Evolutionary conservation across 2,888 invertebrate genomes (phyloP).

Genomic region (Schizaphis graminum): DNA sequence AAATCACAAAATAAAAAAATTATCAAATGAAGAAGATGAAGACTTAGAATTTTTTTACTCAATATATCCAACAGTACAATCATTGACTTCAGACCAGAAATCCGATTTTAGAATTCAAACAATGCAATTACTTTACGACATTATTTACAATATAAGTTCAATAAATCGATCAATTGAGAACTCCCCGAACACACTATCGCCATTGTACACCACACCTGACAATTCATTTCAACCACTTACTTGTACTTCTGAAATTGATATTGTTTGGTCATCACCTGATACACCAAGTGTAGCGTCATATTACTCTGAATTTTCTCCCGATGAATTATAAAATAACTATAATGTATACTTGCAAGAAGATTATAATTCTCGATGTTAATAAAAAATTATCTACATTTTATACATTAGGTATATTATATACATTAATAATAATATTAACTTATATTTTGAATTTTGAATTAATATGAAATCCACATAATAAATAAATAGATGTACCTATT

Average conservation of each 20-base stretch:
- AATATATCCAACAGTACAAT: constrained; percentile 26
- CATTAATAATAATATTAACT: too few relatives aligned
- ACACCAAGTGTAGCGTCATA: neutral
- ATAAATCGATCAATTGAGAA: neutral
- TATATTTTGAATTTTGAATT: too few relatives aligned
- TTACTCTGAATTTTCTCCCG: neutral
- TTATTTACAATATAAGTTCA: neutral
- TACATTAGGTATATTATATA: too few relatives aligned
- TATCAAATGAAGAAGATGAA: neutral
- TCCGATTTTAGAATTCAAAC: constrained; percentile 43
- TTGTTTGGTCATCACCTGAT: constrained; percentile 1
- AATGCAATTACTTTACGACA: constrained; percentile 28
- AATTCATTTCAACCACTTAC: constrained; percentile 18
- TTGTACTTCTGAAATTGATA: constrained; percentile 15
- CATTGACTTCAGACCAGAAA: constrained; percentile 38
- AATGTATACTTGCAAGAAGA: neutral
- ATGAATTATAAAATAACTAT: neutral
- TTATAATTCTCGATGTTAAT: neutral
- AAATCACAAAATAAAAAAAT: neutral
- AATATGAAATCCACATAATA: too few relatives aligned
- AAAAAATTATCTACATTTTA: too few relatives aligned
- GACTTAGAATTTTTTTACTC: neutral
- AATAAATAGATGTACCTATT: too few relatives aligned
- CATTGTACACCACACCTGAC: neutral
- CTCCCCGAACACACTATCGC: neutral